phyloP scores from a whole-genome alignment of 2,113 vertebrate species.

The Climacteris rufus region DNA sequence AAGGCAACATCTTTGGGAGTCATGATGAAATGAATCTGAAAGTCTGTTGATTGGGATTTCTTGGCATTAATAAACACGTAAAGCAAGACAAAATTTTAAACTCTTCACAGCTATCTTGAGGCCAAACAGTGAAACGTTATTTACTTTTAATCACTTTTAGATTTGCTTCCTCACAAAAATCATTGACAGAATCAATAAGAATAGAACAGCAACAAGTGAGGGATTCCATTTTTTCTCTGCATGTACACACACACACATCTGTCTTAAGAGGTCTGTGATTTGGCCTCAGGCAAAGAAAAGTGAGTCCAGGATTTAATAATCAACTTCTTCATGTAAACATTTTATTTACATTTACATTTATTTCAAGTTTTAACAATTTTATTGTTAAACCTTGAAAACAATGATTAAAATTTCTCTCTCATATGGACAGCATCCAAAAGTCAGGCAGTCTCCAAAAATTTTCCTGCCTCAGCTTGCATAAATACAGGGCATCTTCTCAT shows the following conservation, averaged over 20 bases:
- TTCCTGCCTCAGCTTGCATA: background rate
- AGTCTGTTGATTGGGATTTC: background rate
- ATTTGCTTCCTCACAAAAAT: background rate
- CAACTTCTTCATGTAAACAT: background rate
- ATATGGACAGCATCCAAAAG: background rate
- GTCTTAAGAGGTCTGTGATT: background rate
- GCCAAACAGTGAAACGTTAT: background rate
- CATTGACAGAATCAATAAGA: background rate
- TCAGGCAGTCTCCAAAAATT: background rate
- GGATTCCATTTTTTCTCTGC: background rate
- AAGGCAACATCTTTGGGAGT: background rate
- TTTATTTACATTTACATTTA: too few species aligned
- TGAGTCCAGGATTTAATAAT: background rate
- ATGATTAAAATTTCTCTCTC: background rate
- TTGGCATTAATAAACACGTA: background rate
- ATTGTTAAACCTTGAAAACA: background rate
- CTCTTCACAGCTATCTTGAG: background rate
- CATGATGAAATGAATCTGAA: background rate
- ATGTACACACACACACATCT: background rate
- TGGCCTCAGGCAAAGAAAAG: background rate
- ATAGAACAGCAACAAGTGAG: background rate
- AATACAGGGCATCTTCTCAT: accelerated
- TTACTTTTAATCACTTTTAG: background rate
- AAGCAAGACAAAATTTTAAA: background rate
- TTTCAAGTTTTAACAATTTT: too few species aligned